Percentiles rank a stretch among this genome's conserved stretches.
These are phyloP conservation scores for Cyanoderma ruficeps DNA, from an alignment of 2,113 vertebrate species.

Conservation along the genomic window DNA sequence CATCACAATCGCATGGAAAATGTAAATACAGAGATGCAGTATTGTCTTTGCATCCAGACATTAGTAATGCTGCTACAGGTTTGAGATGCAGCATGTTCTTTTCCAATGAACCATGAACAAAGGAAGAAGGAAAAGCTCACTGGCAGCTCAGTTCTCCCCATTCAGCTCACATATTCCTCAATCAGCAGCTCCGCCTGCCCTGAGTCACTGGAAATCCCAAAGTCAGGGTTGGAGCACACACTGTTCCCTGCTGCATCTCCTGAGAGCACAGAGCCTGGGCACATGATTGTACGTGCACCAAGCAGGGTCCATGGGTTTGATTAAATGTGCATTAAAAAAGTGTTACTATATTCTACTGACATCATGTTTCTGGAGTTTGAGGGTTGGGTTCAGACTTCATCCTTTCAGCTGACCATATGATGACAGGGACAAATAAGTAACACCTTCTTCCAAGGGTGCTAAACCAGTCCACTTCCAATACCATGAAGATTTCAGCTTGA, in stretches of 20 bases:
- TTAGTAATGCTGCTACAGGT: neutral
- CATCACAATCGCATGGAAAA: neutral
- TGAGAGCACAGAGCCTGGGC: neutral
- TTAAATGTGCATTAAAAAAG: neutral
- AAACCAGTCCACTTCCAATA: neutral
- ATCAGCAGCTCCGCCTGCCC: neutral
- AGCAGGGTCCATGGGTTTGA: neutral
- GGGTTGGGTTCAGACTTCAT: neutral
- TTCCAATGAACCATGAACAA: neutral
- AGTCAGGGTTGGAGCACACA: neutral
- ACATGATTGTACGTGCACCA: fast-evolving
- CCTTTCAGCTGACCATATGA: neutral
- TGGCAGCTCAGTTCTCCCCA: neutral
- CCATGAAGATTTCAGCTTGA: neutral
- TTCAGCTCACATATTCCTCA: neutral
- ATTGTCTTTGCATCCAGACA: neutral
- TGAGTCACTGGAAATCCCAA: neutral
- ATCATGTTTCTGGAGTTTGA: neutral
- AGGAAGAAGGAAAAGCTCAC: neutral
- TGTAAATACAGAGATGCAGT: neutral
- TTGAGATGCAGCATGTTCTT: constrained; percentile 4
- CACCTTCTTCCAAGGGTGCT: neutral
- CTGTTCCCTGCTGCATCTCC: neutral
- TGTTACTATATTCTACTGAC: neutral
- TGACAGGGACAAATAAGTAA: neutral